A percentile compares a stretch with the other conserved stretches of the same genome.
phyloP scores from a whole-genome alignment of 2,888 invertebrate genomes.

The Megamerina dolium region DNA sequence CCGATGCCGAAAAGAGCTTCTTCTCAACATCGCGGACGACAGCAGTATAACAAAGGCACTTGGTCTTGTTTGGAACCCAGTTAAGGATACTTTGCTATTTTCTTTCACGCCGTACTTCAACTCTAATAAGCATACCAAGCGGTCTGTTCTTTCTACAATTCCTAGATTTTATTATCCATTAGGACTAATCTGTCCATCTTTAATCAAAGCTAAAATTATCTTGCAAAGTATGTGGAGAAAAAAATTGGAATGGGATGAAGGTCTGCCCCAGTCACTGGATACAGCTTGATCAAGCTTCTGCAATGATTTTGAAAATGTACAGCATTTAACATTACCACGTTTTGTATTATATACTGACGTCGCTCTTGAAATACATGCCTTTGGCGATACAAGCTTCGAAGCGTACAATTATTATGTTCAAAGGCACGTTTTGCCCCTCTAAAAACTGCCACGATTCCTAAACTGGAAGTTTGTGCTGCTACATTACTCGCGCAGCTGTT shows the following conservation, averaged over 20 bases:
- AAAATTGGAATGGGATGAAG: constrained; percentile 12
- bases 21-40: constrained; percentile 14
- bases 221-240: constrained; percentile 10
- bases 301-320: constrained; percentile 2
- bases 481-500: constrained; percentile 1
- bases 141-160: constrained; percentile 9
- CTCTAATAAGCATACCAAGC: background rate
- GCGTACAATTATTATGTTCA: constrained; percentile 8
- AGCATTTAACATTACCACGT: constrained; percentile 7
- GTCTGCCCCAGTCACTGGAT: background rate
- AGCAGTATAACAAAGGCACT: constrained; percentile 15
- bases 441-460: constrained; percentile 4
- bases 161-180: constrained; percentile 13
- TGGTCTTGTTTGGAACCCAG: constrained; percentile 13
- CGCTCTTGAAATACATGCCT: constrained; percentile 10
- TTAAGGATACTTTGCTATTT: constrained; percentile 12
- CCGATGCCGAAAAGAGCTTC: constrained; percentile 10
- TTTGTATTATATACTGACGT: background rate
- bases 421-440: constrained; percentile 7
- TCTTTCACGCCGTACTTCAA: constrained; percentile 5
- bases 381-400: constrained; percentile 11
- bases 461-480: constrained; percentile 3
- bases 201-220: constrained; percentile 10
- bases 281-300: constrained; percentile 7
- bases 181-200: constrained; percentile 10